Conservation (phyloP, 2,888 invertebrate genomes). For the Philaethria dido region DNA sequence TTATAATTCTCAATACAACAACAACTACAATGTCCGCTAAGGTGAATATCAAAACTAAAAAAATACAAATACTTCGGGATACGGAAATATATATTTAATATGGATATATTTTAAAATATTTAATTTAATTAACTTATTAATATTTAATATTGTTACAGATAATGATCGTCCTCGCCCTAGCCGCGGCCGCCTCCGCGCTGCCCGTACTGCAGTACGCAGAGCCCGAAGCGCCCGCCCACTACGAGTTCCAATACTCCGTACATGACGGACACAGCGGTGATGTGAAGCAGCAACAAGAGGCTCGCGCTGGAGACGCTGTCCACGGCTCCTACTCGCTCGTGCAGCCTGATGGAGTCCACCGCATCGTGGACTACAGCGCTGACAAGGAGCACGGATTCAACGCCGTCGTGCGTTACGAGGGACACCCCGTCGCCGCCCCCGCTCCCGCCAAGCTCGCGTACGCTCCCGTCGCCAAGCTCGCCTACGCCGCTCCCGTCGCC, state of each 20-base stretch:
- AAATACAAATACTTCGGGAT: no score
- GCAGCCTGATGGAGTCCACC: slow-evolving; percentile 72
- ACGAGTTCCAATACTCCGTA: slow-evolving; percentile 75
- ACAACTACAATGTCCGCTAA: slow-evolving; percentile 16
- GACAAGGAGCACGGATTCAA: slow-evolving; percentile 68
- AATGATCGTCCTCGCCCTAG: slow-evolving; percentile 56
- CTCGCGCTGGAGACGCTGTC: slow-evolving; percentile 70
- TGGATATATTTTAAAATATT: no score
- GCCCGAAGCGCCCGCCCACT: slow-evolving; percentile 66
- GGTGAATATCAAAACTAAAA: no score
- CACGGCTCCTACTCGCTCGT: slow-evolving; percentile 78
- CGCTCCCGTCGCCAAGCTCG: slow-evolving; percentile 48
- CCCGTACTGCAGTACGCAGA: slow-evolving; percentile 53
- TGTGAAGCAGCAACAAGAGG: slow-evolving; percentile 75
- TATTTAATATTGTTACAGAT: background rate
- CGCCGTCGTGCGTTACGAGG: slow-evolving; percentile 74
- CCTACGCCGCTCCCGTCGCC: slow-evolving; percentile 45
- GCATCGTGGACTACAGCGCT: slow-evolving; percentile 28
- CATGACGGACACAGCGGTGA: slow-evolving; percentile 74
- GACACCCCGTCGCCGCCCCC: slow-evolving; percentile 53
- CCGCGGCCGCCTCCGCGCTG: slow-evolving; percentile 50
- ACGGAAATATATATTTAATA: no score
- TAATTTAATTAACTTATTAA: no score
- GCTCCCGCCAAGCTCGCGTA: slow-evolving; percentile 43
- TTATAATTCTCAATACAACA: slow-evolving; percentile 6